Evolutionary conservation across 2,113 vertebrate genomes (phyloP), one percentile per base, ranked within the genome.

Genomic region (Chascanopsetta lugubris): DNA sequence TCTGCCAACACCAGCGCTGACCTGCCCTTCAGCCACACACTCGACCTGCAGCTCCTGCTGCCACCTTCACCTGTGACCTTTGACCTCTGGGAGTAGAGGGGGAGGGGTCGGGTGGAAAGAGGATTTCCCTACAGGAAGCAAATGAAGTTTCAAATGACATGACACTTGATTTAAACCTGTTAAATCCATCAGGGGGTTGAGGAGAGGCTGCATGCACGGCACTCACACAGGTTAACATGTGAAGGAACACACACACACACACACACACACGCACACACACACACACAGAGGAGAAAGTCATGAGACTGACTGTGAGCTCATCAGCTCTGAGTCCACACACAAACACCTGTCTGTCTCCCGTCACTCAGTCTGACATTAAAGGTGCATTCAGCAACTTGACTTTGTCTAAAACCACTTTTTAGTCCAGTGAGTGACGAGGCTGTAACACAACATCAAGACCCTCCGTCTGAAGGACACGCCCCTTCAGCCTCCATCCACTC

Each of bases 161-260:
- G 61, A 75, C 77, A 76, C 15, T 42, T 72, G 65, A 57, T 76
- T 65, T 69, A 79, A 81, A 80, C 72, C 66, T 62, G 74, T 86
- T 40, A 84, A 84, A 72, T 74, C 65, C 65, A 72, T 60, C 74
- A 76, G 65, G 54, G 65, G 73, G 81, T 49, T 61, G 50, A 64
- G 58, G 32, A 2, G 61, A 50, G 49, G 17, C 72, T 27, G 51
- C 75, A 75, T 57, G 58, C 70, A 18, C 20, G 8, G 27, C 43
- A 10, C 34, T 48, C 69, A 57, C 76, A 49, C 64, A 3, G 47
- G 76, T 71, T 61, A 3, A 68, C 46, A 61, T 47, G 58, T 61
- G 46, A 59, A 30, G 29, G 56, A n/a, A 48, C 8, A 12, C 27
- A 18, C 49, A 21, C 43, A 45, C 43, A 21, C 24, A 30, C 36